Evolutionary conservation across 2,797 vertebrate species (phyloP).

Genomic region (Sylvia borin): DNA sequence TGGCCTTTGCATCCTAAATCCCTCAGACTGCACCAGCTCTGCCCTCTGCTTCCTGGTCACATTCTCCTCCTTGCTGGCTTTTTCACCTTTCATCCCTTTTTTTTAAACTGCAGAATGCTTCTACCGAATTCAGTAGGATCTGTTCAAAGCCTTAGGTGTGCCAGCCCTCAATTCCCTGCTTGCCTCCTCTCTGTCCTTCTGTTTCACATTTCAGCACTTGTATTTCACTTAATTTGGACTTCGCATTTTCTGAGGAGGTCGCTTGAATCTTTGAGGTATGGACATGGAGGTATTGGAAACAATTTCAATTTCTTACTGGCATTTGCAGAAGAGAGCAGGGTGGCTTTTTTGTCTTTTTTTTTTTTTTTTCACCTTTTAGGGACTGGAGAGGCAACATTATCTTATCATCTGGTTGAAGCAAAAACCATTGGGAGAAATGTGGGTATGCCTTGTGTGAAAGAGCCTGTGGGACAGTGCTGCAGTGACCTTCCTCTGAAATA

Average conservation of each 20-base stretch:
- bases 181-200: background rate
- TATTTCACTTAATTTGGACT: background rate
- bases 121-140: background rate
- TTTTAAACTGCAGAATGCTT: background rate
- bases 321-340: background rate
- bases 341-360: background rate
- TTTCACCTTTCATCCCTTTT: background rate
- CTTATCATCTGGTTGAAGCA: background rate
- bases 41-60: background rate
- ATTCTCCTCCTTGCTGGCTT: background rate
- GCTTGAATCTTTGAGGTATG: background rate
- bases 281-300: background rate
- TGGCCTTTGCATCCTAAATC: background rate
- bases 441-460: background rate
- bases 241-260: background rate
- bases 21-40: background rate
- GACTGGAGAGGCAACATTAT: background rate
- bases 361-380: background rate
- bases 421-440: background rate
- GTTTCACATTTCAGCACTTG: fast-evolving
- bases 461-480: background rate
- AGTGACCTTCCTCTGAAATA: background rate
- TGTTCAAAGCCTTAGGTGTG: background rate
- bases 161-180: background rate
- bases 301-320: background rate